A percentile compares a stretch with the other conserved stretches of the same genome.
These are phyloP conservation scores for Champsocephalus gunnari DNA, from an alignment of 2,797 vertebrate species.

Conservation along the genomic window DNA sequence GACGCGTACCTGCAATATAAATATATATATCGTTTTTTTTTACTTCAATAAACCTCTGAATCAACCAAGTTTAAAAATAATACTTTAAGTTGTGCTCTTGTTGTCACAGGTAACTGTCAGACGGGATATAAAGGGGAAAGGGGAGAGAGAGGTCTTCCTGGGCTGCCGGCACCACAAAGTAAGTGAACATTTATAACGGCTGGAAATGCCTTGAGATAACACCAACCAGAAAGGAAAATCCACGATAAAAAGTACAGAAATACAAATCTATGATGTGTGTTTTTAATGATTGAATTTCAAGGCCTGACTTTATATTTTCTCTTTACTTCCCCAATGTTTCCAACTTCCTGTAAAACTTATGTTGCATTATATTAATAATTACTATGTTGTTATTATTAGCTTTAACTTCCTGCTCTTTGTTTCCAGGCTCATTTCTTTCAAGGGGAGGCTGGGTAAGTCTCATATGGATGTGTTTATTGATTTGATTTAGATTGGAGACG, in stretches of 20 bases:
- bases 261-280: neutral
- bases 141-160: slow-evolving; percentile 90
- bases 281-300: slow-evolving; percentile 3
- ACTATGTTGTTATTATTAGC: neutral
- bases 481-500: neutral
- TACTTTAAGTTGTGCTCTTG: neutral
- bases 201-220: neutral
- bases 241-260: neutral
- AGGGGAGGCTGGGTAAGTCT: slow-evolving; percentile 69
- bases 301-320: neutral
- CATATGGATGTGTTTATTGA: neutral
- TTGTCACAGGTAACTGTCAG: slow-evolving; percentile 69
- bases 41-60: neutral
- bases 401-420: slow-evolving; percentile 3
- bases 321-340: neutral
- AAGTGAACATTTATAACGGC: slow-evolving; percentile 31
- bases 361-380: neutral
- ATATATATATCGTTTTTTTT: neutral
- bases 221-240: neutral
- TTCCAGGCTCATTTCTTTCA: slow-evolving; percentile 46
- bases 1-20: neutral
- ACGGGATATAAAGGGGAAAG: slow-evolving; percentile 90
- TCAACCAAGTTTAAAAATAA: too few relatives aligned
- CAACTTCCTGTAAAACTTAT: too few relatives aligned
- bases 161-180: slow-evolving; percentile 83